phyloP scores from a whole-genome alignment of 2,797 vertebrate species.

The Halcyon chelicuti region DNA sequence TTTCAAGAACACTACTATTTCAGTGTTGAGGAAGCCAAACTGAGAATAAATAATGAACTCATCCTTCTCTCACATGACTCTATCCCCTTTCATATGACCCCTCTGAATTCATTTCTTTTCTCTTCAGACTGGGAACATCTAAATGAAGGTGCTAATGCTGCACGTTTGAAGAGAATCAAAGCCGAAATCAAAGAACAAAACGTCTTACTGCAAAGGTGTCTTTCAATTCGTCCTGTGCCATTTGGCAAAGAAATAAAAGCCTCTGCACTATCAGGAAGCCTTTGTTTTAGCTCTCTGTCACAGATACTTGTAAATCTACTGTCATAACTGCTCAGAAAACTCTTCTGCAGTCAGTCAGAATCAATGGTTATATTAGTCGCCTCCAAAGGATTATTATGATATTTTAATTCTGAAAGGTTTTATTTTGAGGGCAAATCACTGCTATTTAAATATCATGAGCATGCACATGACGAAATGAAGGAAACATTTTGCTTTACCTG shows the following conservation, averaged over 20 bases:
- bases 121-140: background rate
- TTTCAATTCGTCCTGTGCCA: slow-evolving; percentile 1
- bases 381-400: background rate
- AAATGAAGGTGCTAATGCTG: slow-evolving; percentile 39
- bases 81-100: background rate
- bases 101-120: background rate
- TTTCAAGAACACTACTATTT: background rate
- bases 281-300: slow-evolving; percentile 42
- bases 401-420: background rate
- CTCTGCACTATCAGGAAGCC: background rate
- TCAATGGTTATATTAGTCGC: background rate
- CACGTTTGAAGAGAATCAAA: slow-evolving; percentile 61
- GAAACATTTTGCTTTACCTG: background rate
- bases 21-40: background rate
- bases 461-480: background rate
- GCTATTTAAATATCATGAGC: background rate
- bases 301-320: slow-evolving; percentile 7
- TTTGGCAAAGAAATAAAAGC: slow-evolving; percentile 42
- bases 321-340: background rate
- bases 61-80: background rate
- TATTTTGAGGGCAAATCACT: background rate
- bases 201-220: background rate
- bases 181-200: slow-evolving; percentile 53
- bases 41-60: background rate
- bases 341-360: background rate